Conservation (phyloP, 2,888 invertebrate genomes). For the Leptinotarsa tumamoca region DNA sequence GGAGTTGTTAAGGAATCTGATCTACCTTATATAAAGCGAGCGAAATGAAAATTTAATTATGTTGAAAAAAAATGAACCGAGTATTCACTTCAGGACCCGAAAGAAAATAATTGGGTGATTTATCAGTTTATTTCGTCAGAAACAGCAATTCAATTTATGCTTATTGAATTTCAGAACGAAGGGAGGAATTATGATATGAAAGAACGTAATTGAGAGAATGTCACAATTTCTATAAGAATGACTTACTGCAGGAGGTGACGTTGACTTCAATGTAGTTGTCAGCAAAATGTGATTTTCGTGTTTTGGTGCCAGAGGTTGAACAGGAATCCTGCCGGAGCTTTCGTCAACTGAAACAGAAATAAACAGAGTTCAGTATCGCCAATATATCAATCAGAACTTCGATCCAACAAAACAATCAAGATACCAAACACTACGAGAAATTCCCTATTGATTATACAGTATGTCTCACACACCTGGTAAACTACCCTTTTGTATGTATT, state of each 20-base stretch:
- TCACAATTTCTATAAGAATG: not conserved
- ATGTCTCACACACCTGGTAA: too few relatives aligned
- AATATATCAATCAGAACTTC: not conserved
- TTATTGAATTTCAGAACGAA: not conserved
- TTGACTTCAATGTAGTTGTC: constrained; percentile 33
- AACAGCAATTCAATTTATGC: not conserved
- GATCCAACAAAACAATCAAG: too few relatives aligned
- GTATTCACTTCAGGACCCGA: too few relatives aligned
- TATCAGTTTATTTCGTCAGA: not conserved
- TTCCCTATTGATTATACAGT: too few relatives aligned
- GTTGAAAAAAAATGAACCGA: too few relatives aligned
- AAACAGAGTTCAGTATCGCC: not conserved
- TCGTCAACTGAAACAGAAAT: constrained; percentile 54
- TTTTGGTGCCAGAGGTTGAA: constrained; percentile 53
- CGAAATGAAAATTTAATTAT: too few relatives aligned
- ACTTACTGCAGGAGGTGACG: constrained; percentile 30
- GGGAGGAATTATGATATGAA: not conserved
- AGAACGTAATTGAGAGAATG: too few relatives aligned
- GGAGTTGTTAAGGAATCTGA: too few relatives aligned
- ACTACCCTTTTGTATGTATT: too few relatives aligned
- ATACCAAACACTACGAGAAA: too few relatives aligned
- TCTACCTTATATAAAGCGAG: too few relatives aligned
- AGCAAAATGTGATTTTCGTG: constrained; percentile 34
- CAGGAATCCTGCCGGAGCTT: constrained; percentile 58
- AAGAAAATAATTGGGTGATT: not conserved